Conservation (phyloP, 2,888 invertebrate species). For the Teinopalpus imperialis region DNA sequence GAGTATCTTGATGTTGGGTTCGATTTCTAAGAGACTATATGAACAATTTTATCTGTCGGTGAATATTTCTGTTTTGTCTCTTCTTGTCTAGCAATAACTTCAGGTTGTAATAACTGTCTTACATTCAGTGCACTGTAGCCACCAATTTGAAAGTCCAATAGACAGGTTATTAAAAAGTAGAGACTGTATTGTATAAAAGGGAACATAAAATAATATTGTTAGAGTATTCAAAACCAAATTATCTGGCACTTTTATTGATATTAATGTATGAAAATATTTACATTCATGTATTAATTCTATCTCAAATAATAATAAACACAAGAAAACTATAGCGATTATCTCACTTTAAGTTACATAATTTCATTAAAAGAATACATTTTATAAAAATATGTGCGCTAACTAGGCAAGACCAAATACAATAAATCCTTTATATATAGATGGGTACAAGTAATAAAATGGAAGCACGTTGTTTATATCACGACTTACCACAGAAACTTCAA, state of each 20-base stretch:
- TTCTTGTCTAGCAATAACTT: no score
- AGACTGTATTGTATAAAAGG: no score
- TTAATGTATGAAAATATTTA: conserved; percentile 56
- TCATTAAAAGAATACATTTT: conserved; percentile 23
- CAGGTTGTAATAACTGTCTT: no score
- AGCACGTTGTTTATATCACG: conserved; percentile 19
- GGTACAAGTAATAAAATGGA: conserved; percentile 15
- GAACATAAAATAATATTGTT: conserved; percentile 35
- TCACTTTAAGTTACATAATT: conserved; percentile 47
- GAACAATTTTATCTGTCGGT: no score
- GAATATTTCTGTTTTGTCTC: no score
- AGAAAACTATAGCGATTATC: conserved; percentile 43
- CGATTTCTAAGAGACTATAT: no score
- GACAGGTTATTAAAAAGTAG: no score
- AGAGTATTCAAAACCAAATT: conserved; percentile 40
- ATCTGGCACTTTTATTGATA: conserved; percentile 72
- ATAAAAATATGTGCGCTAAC: conserved; percentile 16
- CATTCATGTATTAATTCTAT: conserved; percentile 43
- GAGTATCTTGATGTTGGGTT: no score
- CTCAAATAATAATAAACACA: conserved; percentile 41
- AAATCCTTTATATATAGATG: conserved; percentile 7
- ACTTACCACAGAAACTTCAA: conserved; percentile 4
- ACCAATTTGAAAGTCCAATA: no score
- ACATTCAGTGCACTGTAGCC: no score
- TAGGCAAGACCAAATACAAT: conserved; percentile 20